A percentile compares a stretch with the other conserved stretches of the same genome.
phyloP scores from a whole-genome alignment of 1,140 invertebrate species.

The Parasteatoda tepidariorum region DNA sequence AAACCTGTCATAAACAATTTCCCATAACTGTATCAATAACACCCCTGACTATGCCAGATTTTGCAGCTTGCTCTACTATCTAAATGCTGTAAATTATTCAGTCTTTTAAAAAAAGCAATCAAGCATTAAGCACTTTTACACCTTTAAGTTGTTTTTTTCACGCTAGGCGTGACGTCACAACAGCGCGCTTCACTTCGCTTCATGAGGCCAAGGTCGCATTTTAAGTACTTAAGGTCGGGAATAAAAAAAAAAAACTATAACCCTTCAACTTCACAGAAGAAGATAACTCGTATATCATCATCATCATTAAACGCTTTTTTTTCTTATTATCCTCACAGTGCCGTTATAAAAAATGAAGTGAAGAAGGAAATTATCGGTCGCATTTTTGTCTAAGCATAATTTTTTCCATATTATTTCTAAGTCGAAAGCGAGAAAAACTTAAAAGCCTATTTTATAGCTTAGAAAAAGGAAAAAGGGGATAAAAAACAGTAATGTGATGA shows the following conservation, averaged over 20 bases:
- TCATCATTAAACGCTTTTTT: constrained; percentile 8
- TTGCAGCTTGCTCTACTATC: no score
- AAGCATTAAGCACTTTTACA: constrained; percentile 1
- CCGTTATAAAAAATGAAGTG: background rate
- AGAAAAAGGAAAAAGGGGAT: background rate
- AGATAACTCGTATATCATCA: constrained; percentile 27
- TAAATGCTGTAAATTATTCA: background rate
- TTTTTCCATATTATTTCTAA: constrained; percentile 5
- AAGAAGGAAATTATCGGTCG: background rate
- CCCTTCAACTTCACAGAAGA: background rate
- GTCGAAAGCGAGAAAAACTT: constrained; percentile 1
- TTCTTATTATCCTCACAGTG: background rate
- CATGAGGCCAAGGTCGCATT: constrained; percentile 2
- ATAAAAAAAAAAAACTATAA: background rate
- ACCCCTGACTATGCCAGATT: no score
- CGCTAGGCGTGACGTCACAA: background rate
- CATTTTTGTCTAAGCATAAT: background rate
- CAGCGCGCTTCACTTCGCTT: constrained; percentile 4
- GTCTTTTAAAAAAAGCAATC: background rate
- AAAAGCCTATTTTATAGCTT: constrained; percentile 1
- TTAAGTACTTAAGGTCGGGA: constrained; percentile 1
- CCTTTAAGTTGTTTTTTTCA: background rate
- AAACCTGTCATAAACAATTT: no score
- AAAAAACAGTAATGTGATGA: background rate
- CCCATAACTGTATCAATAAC: no score